Percentiles rank a stretch among this genome's conserved stretches.
phyloP scores from a whole-genome alignment of 2,113 vertebrate species.

The Tragelaphus buxtoni region DNA sequence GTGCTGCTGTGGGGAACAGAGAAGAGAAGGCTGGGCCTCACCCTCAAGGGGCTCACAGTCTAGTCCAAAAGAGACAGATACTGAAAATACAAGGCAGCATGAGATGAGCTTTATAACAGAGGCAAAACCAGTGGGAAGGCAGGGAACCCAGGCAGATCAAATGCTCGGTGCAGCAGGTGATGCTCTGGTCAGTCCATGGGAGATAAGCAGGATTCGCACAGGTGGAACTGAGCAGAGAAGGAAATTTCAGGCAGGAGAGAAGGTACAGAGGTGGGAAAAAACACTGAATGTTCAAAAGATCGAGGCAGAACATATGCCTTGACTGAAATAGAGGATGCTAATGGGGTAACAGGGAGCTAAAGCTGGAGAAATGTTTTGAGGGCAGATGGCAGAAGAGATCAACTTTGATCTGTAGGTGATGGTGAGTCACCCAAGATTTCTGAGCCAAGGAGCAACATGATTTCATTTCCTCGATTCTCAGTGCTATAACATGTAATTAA shows the following conservation, averaged over 20 bases:
- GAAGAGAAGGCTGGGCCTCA: not conserved
- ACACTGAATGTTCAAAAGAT: not conserved
- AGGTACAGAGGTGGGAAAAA: not conserved
- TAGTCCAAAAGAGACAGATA: not conserved
- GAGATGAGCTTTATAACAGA: not conserved
- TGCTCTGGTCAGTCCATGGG: accelerated
- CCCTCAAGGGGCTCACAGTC: not conserved
- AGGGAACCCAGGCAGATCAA: not conserved
- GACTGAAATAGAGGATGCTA: accelerated
- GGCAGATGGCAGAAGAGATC: accelerated
- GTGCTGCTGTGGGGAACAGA: not conserved
- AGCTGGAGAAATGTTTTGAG: not conserved
- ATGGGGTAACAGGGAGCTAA: not conserved
- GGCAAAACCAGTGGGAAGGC: not conserved
- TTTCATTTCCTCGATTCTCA: not conserved
- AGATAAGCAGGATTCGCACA: not conserved
- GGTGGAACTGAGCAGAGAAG: not conserved
- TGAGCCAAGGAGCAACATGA: not conserved
- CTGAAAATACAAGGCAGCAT: not conserved
- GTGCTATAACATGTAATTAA: accelerated
- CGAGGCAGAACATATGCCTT: not conserved
- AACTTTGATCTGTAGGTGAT: not conserved
- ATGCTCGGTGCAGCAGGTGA: not conserved
- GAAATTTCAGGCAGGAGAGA: too few species aligned
- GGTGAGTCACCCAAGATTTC: not conserved